phyloP scores from a whole-genome alignment of 1,140 invertebrate species.

The Tetragonula clypearis region DNA sequence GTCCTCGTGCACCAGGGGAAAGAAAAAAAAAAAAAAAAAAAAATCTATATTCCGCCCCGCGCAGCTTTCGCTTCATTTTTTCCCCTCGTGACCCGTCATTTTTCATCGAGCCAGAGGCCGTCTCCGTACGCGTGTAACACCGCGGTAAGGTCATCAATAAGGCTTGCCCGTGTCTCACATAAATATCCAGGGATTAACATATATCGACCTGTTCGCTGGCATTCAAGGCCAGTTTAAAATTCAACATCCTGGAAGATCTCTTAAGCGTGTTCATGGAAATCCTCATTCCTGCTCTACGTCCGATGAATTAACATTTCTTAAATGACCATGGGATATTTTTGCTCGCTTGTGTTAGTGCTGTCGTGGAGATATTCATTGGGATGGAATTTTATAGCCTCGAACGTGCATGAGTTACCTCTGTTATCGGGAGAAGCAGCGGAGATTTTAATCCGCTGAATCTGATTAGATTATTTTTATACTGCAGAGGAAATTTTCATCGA shows the following conservation, averaged over 20 bases:
- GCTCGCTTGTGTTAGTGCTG: too few relatives aligned
- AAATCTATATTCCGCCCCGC: slow-evolving; percentile 1
- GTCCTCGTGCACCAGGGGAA: not conserved
- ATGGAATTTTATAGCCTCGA: not conserved
- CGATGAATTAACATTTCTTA: slow-evolving; percentile 2
- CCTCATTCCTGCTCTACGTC: not conserved
- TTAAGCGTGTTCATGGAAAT: slow-evolving; percentile 21
- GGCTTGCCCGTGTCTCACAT: slow-evolving; percentile 37
- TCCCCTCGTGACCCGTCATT: not conserved
- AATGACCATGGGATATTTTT: too few relatives aligned
- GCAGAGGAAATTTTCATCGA: too few relatives aligned
- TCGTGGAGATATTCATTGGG: too few relatives aligned
- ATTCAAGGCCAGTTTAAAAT: slow-evolving; percentile 18
- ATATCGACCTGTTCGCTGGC: slow-evolving; percentile 42
- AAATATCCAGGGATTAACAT: slow-evolving; percentile 53
- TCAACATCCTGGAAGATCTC: slow-evolving; percentile 10
- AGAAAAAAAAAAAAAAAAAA: not conserved
- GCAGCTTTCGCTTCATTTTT: slow-evolving; percentile 39
- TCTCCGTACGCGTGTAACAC: slow-evolving; percentile 15
- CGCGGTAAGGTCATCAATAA: slow-evolving; percentile 46
- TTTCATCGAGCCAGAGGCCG: slow-evolving; percentile 30
- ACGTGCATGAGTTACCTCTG: not conserved
- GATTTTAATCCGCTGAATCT: too few relatives aligned
- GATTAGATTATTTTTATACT: too few relatives aligned
- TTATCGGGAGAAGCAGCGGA: too few relatives aligned